Conservation (phyloP, 2,113 vertebrate genomes). For the Sorex araneus region DNA sequence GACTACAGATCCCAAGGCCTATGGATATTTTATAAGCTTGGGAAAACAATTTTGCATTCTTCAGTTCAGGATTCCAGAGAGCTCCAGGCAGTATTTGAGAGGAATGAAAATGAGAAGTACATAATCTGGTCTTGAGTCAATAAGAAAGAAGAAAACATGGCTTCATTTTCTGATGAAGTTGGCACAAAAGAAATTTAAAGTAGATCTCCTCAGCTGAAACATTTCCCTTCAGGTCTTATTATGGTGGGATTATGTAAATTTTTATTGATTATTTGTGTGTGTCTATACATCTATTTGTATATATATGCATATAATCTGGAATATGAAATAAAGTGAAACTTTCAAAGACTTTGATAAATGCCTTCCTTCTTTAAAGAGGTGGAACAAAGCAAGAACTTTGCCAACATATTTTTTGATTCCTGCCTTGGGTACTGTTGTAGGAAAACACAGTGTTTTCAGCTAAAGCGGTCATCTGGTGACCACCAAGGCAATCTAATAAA, state of each 20-base stretch:
- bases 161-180: conserved; percentile 45
- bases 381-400: conserved; percentile 19
- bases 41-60: conserved; percentile 11
- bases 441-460: background rate
- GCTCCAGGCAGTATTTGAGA: conserved; percentile 57
- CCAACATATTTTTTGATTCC: conserved; percentile 38
- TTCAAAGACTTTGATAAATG: conserved; percentile 25
- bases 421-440: background rate
- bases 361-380: conserved; percentile 29
- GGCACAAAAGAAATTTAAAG: conserved; percentile 59
- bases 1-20: background rate
- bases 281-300: conserved; percentile 4
- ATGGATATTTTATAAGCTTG: conserved; percentile 53
- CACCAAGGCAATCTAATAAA: conserved; percentile 17
- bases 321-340: conserved; percentile 20
- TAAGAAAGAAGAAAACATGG: conserved; percentile 44
- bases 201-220: conserved; percentile 26
- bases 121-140: conserved; percentile 64
- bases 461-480: background rate
- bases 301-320: background rate
- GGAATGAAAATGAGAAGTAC: conserved; percentile 26
- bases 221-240: background rate
- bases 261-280: background rate
- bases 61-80: background rate
- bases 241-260: background rate